Evolutionary conservation across 1,140 invertebrate species (phyloP).

Genomic region (Conus betulinus): DNA sequence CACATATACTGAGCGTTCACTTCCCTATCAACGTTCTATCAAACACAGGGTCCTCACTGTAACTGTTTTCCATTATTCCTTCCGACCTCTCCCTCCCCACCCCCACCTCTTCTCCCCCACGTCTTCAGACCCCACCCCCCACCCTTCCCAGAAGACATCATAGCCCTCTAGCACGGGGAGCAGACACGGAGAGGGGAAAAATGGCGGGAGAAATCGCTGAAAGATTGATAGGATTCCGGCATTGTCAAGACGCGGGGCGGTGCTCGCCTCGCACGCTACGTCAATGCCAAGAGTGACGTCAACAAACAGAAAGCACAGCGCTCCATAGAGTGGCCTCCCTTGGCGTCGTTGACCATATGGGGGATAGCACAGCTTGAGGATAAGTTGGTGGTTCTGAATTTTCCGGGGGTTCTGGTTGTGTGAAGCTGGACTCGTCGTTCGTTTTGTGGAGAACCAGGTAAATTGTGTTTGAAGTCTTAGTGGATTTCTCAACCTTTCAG

Average conservation of each 20-base stretch:
- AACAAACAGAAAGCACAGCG: no score
- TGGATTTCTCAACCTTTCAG: no score
- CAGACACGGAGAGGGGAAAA: not conserved
- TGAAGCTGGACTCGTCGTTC: no score
- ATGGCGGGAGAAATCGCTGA: not conserved
- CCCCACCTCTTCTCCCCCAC: not conserved
- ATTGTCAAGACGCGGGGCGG: not conserved
- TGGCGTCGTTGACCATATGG: not conserved
- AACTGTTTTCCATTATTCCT: no score
- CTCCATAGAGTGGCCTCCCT: not conserved
- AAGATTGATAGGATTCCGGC: not conserved
- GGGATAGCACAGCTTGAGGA: not conserved
- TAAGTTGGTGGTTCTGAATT: not conserved
- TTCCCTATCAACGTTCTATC: no score
- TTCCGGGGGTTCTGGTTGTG: not conserved
- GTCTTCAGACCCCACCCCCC: not conserved
- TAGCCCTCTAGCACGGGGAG: not conserved
- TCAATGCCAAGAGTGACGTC: not conserved
- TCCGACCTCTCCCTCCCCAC: no score
- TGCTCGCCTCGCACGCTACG: not conserved
- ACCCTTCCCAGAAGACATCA: not conserved
- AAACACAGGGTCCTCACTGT: no score
- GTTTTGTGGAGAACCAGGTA: not conserved
- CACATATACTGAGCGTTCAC: no score
- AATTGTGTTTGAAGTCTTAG: not conserved